Evolutionary conservation across 2,113 vertebrate species (phyloP).

Genomic region (Rhodinocichla rosea): DNA sequence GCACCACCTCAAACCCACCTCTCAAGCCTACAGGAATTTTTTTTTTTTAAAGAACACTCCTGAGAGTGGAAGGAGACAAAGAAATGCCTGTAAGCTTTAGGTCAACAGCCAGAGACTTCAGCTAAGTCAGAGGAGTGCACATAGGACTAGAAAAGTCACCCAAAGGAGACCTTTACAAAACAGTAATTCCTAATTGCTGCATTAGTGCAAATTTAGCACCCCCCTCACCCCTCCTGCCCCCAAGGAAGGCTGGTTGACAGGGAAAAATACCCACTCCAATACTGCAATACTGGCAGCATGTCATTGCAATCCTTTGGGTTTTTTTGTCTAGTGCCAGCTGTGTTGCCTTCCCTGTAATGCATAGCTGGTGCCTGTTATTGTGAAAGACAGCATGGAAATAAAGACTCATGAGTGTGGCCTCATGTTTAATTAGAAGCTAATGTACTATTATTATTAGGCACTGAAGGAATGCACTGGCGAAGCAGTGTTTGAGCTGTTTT

Average conservation of each 20-base stretch:
- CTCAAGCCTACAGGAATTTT: fast-evolving
- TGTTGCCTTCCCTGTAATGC: not conserved
- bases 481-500: constrained; percentile 10
- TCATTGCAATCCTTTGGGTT: not conserved
- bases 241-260: not conserved
- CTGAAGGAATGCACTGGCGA: not conserved
- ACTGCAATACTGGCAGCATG: not conserved
- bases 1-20: not conserved
- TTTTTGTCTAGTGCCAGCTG: not conserved
- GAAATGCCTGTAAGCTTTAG: not conserved
- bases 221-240: not conserved
- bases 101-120: not conserved
- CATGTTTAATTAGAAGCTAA: constrained; percentile 60
- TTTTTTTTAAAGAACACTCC: not conserved
- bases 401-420: constrained; percentile 30
- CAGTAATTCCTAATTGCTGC: not conserved
- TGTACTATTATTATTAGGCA: constrained; percentile 28
- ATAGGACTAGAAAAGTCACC: not conserved
- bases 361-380: constrained; percentile 1
- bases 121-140: not conserved
- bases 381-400: constrained; percentile 33
- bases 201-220: not conserved
- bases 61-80: not conserved
- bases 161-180: not conserved
- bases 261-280: not conserved